Evolutionary conservation across 2,113 vertebrate genomes (phyloP), one percentile per base, ranked within the genome.

Genomic region (Fregetta grallaria): DNA sequence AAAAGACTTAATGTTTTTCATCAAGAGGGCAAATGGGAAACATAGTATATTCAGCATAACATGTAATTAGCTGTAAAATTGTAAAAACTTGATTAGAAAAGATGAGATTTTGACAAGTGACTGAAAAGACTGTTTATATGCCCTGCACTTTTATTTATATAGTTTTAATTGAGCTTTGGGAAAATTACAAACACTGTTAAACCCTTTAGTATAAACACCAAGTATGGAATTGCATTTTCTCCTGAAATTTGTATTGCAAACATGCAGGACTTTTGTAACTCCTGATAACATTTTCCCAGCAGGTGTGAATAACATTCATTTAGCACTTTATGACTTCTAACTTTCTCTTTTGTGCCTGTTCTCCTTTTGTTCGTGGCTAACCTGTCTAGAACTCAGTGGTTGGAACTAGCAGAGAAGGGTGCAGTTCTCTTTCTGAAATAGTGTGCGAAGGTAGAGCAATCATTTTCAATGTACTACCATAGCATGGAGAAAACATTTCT

Each of bases 321-420:
- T 40, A 45, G 22, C n/a, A 45, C 82, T 96, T 72, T 65, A 63
- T 87, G 90, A 89, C 26, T 75, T 87, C 65, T 97, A 95, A 98
- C 73, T 82, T 94, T 97, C 82, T 96, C 65, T 95, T 95, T 97
- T 95, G 82, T 98, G 88, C 91, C 92, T 98, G 67, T 98, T 98
- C 95, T 97, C 95, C 83, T 96, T 92, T 89, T 90, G 79, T 91
- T 93, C 92, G 3, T 97, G 97, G 96, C 97, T 98, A 95, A 98
- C 97, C 95, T 96, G 94, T 66, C 96, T 97, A 98, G 98, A 98
- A 79, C 92, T 98, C 97, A 98, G 98, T 98, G 98, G 94, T 96
- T 98, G 98, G 98, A 98, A 90, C 59, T 97, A 96, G 97, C 98
- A 98, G 98, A 98, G 98, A 98, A 89, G 98, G 97, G 97, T 85